These are phyloP conservation scores for Telmatochromis brichardi DNA, from an alignment of 2,113 vertebrate species.

Conservation along the genomic window DNA sequence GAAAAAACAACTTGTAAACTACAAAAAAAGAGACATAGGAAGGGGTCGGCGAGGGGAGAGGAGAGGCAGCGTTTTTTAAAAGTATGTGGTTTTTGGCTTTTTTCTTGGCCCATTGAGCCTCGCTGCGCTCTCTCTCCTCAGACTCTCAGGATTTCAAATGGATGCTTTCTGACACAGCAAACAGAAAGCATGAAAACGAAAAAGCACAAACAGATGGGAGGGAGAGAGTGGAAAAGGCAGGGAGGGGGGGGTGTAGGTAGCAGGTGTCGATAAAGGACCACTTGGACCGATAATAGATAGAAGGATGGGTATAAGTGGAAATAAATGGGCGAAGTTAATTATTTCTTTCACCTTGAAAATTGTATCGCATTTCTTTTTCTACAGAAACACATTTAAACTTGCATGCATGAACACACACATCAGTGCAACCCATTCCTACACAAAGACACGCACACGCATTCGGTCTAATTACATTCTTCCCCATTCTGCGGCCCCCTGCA, in stretches of 20 bases:
- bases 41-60: not conserved
- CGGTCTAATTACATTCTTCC: not conserved
- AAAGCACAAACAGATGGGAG: slow-evolving; percentile 4
- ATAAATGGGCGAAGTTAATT: slow-evolving; percentile 3
- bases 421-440: not conserved
- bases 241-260: not conserved
- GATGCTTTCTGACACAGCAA: slow-evolving; percentile 35
- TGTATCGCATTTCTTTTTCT: not conserved
- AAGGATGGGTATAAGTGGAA: not conserved
- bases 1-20: not conserved
- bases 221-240: not conserved
- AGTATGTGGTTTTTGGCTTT: slow-evolving; percentile 8
- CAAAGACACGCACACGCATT: not conserved
- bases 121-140: not conserved
- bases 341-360: slow-evolving; percentile 27
- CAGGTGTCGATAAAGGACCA: not conserved
- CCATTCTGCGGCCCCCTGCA: not conserved
- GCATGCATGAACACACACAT: not conserved
- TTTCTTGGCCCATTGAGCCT: slow-evolving; percentile 24
- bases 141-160: slow-evolving; percentile 28
- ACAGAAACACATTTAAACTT: not conserved
- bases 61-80: not conserved
- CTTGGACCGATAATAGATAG: not conserved
- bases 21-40: not conserved
- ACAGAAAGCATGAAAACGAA: slow-evolving; percentile 29